phyloP scores from a whole-genome alignment of 2,797 vertebrate genomes.

The Columba guinea region DNA sequence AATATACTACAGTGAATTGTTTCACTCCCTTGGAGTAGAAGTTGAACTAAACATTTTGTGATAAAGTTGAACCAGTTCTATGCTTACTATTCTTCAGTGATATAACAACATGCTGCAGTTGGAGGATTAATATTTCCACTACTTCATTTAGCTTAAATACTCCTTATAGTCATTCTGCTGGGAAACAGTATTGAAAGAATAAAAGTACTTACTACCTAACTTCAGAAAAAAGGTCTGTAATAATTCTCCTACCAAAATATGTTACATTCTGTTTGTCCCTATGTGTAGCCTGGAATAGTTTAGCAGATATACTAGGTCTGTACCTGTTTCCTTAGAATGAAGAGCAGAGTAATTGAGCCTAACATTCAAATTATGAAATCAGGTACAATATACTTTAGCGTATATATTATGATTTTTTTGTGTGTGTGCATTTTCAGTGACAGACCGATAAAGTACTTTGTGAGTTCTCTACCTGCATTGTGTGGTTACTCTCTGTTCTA shows the following conservation, averaged over 20 bases:
- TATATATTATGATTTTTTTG: neutral
- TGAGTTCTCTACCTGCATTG: neutral
- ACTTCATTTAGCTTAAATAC: neutral
- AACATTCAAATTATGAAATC: neutral
- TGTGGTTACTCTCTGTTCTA: neutral
- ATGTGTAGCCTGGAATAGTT: neutral
- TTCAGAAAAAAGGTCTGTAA: neutral
- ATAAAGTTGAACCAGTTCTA: neutral
- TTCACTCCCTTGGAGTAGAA: neutral
- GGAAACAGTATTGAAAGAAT: neutral
- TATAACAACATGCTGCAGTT: neutral
- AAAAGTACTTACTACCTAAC: neutral
- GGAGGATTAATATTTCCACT: neutral
- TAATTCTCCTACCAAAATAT: neutral
- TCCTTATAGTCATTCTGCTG: neutral
- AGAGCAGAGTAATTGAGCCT: neutral
- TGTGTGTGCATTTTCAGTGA: neutral
- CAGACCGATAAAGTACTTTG: neutral
- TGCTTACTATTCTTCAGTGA: neutral
- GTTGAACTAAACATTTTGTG: neutral
- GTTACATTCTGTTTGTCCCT: neutral
- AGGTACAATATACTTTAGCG: neutral
- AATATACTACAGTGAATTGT: neutral
- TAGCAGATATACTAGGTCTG: neutral
- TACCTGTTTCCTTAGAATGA: neutral